These are phyloP conservation scores for Pseudocheirus occidentalis DNA, from an alignment of 2,797 vertebrate species.

Conservation along the genomic window DNA sequence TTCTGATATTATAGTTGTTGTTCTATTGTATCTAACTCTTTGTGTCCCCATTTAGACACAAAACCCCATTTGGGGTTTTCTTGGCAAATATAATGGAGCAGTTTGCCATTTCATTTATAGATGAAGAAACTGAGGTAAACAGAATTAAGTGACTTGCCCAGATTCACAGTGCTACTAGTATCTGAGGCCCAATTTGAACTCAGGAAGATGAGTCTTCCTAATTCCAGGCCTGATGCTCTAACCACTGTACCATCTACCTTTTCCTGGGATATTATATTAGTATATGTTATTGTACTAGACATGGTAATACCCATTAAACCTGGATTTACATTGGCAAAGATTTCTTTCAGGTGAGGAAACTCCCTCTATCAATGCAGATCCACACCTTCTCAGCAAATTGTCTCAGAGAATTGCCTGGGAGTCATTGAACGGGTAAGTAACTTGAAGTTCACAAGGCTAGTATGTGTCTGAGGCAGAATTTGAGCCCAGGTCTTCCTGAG, in stretches of 20 bases:
- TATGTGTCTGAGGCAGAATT: neutral
- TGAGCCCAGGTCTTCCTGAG: neutral
- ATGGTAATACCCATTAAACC: neutral
- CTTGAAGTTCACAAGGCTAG: neutral
- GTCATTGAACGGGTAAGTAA: no score
- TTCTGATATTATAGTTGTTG: neutral
- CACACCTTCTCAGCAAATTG: neutral
- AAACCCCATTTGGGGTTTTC: neutral
- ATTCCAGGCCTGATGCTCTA: neutral
- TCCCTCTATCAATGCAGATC: neutral
- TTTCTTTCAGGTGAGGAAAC: neutral
- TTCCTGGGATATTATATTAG: neutral
- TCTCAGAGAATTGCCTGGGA: neutral
- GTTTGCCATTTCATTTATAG: neutral
- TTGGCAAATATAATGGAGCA: neutral
- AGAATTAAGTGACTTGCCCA: neutral
- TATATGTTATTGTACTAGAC: neutral
- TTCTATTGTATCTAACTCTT: neutral
- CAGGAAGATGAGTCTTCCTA: neutral
- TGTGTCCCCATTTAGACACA: neutral
- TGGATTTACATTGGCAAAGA: neutral
- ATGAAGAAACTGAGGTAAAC: neutral
- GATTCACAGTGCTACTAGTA: neutral
- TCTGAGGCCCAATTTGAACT: neutral
- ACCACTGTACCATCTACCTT: neutral